Base-by-base conservation (phyloP, 37 sponge, comb jelly and placozoan species). In the Axinella damicornis region DNA sequence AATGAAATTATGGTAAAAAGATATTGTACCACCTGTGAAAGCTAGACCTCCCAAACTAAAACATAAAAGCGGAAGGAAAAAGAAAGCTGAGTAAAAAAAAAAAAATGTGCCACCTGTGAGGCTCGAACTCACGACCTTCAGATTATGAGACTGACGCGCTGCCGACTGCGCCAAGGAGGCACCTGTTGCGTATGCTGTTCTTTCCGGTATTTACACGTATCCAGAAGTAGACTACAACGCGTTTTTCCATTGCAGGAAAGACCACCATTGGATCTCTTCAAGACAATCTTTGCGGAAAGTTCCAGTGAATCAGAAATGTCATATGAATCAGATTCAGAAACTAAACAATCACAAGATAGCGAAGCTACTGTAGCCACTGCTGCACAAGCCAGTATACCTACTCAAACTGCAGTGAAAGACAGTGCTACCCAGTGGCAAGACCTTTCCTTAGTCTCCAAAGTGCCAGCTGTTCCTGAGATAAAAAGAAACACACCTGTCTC, bases 111-210 rank as follows among this genome's bases (percentile, higher is more conserved):
- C 91, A 74, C 96, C 94, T 95, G 96, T 95, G 96, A 95, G 96
- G 96, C 90, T 95, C 94, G 96, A 96, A 96, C 94, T 96, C 94
- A 96, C 94, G 94, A 93, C 92, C 94, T 96, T 96, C 96, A 96
- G 96, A 96, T 96, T 96, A 96, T 96, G 96, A 93, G 94, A 96
- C 91, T 93, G 96, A 93, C 94, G 94, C 94, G 91, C 94, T 96
- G 84, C 96, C 94, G 71, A 93, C 94, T 96, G 96, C 91, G 96
- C 96, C 68, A 95, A 95, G 90, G 96, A 89, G 91, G 96, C 94
- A 86, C 57, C 0, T 70, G 71, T 9, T 1, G 2, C 18, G 0
- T 25, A 30, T 64, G 59, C 35, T 56, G 6, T 46, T 5, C 20
- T 12, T 74, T 5, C 2, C 2, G 64, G 76, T 27, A 46, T n/a